These are phyloP conservation scores for Rugalucina vietnamica DNA, from an alignment of 2,888 invertebrate species.

Conservation along the genomic window DNA sequence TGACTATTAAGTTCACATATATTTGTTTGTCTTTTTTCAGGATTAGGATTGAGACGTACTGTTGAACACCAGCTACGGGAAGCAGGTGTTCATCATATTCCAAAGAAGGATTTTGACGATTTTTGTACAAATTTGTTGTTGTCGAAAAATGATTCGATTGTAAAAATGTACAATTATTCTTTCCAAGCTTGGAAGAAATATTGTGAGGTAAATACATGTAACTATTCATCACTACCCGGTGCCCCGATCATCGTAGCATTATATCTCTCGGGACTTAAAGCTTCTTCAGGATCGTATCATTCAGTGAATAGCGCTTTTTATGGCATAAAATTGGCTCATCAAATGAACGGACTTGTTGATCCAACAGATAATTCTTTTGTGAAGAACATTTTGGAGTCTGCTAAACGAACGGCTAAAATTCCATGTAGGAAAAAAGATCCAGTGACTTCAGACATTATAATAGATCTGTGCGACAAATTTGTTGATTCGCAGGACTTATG, in stretches of 20 bases:
- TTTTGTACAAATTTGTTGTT: neutral
- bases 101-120: neutral
- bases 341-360: neutral
- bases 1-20: too few relatives aligned
- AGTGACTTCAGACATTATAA: neutral
- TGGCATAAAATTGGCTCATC: neutral
- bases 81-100: neutral
- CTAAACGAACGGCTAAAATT: neutral
- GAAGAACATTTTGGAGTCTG: neutral
- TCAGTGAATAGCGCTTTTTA: neutral
- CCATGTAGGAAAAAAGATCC: slow-evolving; percentile 19
- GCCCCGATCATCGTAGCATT: neutral
- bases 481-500: neutral
- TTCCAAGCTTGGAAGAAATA: neutral
- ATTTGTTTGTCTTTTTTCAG: too few relatives aligned
- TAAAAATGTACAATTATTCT: neutral
- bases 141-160: neutral
- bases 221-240: neutral
- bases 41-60: neutral
- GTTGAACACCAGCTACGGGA: neutral
- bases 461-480: slow-evolving; percentile 19
- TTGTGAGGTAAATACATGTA: neutral
- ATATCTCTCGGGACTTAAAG: neutral
- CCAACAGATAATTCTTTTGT: neutral
- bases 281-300: neutral